These are phyloP conservation scores for Sanderia malayensis DNA, from an alignment of 30 jellyfish, hydroid and myxozoan species.

Conservation along the genomic window DNA sequence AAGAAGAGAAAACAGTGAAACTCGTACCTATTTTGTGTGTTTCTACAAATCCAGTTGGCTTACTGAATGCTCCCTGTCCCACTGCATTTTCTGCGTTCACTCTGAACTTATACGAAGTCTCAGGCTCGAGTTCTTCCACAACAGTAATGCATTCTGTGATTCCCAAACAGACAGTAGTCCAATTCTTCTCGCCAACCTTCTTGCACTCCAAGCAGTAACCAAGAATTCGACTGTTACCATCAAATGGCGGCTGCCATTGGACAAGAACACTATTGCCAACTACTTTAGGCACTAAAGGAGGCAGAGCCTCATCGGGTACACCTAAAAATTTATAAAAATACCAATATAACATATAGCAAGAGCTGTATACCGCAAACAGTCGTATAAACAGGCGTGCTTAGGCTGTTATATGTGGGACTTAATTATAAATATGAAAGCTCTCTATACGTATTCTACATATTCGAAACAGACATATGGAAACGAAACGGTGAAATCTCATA, in stretches of 20 bases:
- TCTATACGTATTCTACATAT: no score
- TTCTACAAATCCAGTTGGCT: constrained; percentile 76
- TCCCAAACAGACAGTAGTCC: constrained; percentile 79
- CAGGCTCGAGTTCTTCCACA: constrained; percentile 88
- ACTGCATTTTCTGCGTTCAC: constrained; percentile 80
- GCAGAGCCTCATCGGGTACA: constrained; percentile 86
- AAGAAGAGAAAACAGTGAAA: no score
- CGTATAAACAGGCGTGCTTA: no score
- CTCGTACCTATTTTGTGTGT: constrained; percentile 71
- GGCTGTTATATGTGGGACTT: no score
- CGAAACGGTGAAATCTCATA: no score
- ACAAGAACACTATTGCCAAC: constrained; percentile 85
- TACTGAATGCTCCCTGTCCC: constrained; percentile 83
- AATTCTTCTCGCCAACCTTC: constrained; percentile 81
- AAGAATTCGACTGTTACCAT: constrained; percentile 87
- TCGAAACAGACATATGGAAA: no score
- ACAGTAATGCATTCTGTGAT: constrained; percentile 73
- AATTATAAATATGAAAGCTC: no score
- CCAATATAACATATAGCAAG: no score
- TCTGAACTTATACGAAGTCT: constrained; percentile 81
- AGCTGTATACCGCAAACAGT: no score
- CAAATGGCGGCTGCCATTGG: constrained; percentile 97
- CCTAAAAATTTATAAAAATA: constrained; percentile 52
- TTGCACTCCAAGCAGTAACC: constrained; percentile 77
- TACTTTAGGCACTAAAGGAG: constrained; percentile 84